phyloP scores from a whole-genome alignment of 2,113 vertebrate species.

The Verasper variegatus region DNA sequence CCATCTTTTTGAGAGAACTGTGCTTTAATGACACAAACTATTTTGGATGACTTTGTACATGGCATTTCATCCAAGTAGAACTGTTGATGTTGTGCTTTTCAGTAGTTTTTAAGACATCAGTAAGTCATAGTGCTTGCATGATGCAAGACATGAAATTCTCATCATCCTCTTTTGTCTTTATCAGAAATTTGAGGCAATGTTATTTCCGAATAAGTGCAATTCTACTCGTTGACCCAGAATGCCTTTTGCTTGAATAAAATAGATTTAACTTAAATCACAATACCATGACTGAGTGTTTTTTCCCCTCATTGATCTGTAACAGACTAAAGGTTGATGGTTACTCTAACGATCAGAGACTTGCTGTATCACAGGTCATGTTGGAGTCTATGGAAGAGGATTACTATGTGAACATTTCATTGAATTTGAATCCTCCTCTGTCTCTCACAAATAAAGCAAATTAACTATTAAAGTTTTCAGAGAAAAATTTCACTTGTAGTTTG shows the following conservation, averaged over 20 bases:
- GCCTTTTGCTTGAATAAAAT: constrained; percentile 72
- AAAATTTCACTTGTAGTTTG: too few species aligned
- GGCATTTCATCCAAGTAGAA: not conserved
- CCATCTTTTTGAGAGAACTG: constrained; percentile 18
- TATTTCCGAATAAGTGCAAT: constrained; percentile 55
- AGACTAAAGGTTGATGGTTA: not conserved
- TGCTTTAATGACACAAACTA: constrained; percentile 2
- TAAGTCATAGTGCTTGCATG: not conserved
- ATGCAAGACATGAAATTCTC: not conserved
- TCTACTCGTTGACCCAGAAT: constrained; percentile 52
- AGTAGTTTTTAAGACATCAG: not conserved
- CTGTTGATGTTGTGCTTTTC: not conserved
- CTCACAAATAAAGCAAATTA: too few species aligned
- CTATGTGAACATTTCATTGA: not conserved
- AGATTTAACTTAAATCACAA: constrained; percentile 35
- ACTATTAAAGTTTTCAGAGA: too few species aligned
- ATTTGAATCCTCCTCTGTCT: too few species aligned
- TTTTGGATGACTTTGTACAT: constrained; percentile 24
- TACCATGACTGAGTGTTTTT: not conserved
- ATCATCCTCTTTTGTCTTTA: constrained; percentile 8
- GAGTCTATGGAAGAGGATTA: not conserved
- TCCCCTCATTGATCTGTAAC: not conserved
- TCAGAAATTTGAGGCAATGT: constrained; percentile 3
- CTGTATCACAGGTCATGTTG: too few species aligned
- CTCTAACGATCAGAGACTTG: too few species aligned